Conservation (phyloP, 2,797 vertebrate species). For the Otolemur crassicaudatus region DNA sequence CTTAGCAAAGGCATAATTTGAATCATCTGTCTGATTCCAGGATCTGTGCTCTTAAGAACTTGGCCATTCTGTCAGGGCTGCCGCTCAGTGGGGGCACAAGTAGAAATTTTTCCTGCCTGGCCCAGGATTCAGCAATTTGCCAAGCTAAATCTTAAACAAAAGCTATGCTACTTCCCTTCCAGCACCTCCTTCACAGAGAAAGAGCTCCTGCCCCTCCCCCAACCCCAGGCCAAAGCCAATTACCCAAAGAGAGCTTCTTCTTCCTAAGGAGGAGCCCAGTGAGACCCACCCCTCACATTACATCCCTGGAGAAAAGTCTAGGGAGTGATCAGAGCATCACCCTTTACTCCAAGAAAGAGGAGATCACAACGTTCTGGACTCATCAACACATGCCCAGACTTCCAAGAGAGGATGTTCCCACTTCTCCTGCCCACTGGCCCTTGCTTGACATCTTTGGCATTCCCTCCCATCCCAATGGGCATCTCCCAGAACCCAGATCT, state of each 20-base stretch:
- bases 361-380: neutral
- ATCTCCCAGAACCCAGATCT: neutral
- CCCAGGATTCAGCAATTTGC: neutral
- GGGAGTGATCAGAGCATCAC: neutral
- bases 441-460: neutral
- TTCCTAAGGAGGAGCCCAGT: neutral
- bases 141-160: neutral
- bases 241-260: neutral
- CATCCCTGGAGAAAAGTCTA: neutral
- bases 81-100: neutral
- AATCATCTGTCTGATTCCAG: neutral
- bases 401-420: neutral
- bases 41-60: neutral
- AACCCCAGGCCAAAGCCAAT: neutral
- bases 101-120: neutral
- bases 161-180: neutral
- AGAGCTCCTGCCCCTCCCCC: neutral
- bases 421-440: neutral
- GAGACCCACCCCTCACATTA: neutral
- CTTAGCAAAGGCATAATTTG: slow-evolving; percentile 40
- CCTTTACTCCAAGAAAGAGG: neutral
- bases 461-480: neutral
- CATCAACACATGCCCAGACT: neutral
- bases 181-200: neutral
- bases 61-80: neutral